Evolutionary conservation across 2,113 vertebrate genomes (phyloP).

Genomic region (Aythya baeri): DNA sequence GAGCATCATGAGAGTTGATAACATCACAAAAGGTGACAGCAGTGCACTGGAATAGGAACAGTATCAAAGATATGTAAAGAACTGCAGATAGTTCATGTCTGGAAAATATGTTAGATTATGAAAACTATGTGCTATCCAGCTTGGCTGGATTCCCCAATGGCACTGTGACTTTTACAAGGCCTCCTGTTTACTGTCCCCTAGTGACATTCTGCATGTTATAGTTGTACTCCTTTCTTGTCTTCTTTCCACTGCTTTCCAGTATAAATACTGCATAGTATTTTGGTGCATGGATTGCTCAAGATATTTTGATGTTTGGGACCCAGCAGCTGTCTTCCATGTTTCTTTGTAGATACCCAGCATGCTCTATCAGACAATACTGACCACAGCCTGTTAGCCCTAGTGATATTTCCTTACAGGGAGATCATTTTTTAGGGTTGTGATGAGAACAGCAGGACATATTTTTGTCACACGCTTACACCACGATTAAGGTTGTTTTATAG

Average conservation of each 20-base stretch:
- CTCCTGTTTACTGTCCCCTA: neutral
- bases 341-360: neutral
- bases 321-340: neutral
- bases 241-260: neutral
- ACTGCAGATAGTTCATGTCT: neutral
- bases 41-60: neutral
- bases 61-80: neutral
- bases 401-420: neutral
- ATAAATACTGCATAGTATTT: neutral
- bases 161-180: neutral
- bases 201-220: neutral
- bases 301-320: neutral
- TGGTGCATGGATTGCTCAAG: neutral
- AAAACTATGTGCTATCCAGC: too few species aligned
- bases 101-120: too few species aligned
- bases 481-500: slow-evolving; percentile 18
- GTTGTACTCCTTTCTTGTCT: neutral
- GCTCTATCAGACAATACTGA: neutral
- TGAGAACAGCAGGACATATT: neutral
- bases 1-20: neutral
- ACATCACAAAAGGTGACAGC: neutral
- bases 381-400: neutral
- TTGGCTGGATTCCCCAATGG: neutral
- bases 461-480: neutral
- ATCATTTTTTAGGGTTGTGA: neutral